These are phyloP conservation scores for Myripristis murdjan DNA, from an alignment of 2,797 vertebrate genomes.

Conservation along the genomic window DNA sequence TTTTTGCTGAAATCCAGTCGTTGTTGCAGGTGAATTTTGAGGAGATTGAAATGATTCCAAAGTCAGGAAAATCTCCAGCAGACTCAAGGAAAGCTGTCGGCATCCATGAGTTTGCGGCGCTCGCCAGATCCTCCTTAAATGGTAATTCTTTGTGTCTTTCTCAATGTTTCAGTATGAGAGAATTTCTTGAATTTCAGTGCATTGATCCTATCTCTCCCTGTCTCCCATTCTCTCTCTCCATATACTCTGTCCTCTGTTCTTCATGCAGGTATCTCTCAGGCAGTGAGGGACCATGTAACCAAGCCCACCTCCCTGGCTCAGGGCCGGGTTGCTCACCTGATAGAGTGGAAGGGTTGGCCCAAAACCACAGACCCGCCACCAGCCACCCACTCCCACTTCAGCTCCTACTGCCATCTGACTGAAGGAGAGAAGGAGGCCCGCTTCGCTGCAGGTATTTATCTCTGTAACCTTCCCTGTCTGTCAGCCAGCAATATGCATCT, in stretches of 20 bases:
- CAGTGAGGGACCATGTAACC: constrained; percentile 97
- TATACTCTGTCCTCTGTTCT: background rate
- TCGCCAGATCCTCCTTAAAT: constrained; percentile 96
- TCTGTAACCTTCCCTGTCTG: constrained; percentile 6
- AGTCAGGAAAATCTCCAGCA: constrained; percentile 88
- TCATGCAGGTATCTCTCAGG: constrained; percentile 94
- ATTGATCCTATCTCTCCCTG: background rate
- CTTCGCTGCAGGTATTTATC: constrained; percentile 92
- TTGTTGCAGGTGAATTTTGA: constrained; percentile 94
- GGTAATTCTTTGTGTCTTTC: constrained; percentile 80
- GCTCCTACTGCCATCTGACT: constrained; percentile 94
- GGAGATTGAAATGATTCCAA: constrained; percentile 98
- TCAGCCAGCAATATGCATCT: background rate
- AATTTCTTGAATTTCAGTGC: background rate
- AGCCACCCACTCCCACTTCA: constrained; percentile 92
- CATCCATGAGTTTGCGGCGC: constrained; percentile 97
- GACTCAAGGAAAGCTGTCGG: constrained; percentile 92
- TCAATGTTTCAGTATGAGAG: background rate
- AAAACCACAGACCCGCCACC: constrained; percentile 89
- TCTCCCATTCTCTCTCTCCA: too few relatives aligned
- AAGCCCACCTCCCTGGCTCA: constrained; percentile 98
- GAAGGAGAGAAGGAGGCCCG: constrained; percentile 98
- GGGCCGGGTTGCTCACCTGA: constrained; percentile 97
- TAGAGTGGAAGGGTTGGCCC: constrained; percentile 99
- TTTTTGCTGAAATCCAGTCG: constrained; percentile 7